Evolutionary conservation across 2,888 invertebrate genomes (phyloP), one percentile per base, ranked within the genome.

Genomic region (Dromius quadrimaculatus): DNA sequence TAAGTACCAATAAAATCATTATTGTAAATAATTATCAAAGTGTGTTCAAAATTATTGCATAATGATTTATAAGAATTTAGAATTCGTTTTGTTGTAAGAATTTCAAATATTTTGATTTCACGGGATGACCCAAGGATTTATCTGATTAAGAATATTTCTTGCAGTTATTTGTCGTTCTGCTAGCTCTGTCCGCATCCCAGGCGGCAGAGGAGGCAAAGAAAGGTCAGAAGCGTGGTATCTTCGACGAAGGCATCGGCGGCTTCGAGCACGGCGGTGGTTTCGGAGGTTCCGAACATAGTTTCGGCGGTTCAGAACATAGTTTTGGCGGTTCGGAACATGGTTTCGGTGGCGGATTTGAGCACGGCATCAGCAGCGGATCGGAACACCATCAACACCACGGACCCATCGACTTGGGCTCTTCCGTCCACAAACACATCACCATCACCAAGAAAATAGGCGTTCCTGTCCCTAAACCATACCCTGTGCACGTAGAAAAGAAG

Each of bases 371-470:
- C 15, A 73, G 76, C 3, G 63, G 68, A n/a, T n/a, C 11, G 61
- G 36, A 6, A 17, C n/a, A 19, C 34, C 4, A 9, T 15, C 34
- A 71, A 5, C 73, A 74, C 15, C 38, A 50, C 15, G 69, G 73
- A 15, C 69, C 69, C n/a, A 69, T 69, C 45, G 69, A 69, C 22
- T 22, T 73, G 9, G 76, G 74, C 8, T 54, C 77, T 13, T 73
- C 75, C 2, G 57, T 77, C n/a, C 74, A 77, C 8, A 62, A 76
- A 13, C 74, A 76, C 9, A 74, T 80, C 17, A 77, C 81, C 34
- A 77, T 83, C 71, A 79, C 81, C 22, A 81, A 82, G 68, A 82
- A 83, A 62, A 78, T 81, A 28, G 75, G 80, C 15, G 83, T 83
- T 0, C 81, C 80, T 63, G 84, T 85, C 0, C 82, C 82, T 0